These are phyloP conservation scores for Misgurnus mizolepis DNA, from an alignment of 2,113 vertebrate genomes.

Conservation along the genomic window DNA sequence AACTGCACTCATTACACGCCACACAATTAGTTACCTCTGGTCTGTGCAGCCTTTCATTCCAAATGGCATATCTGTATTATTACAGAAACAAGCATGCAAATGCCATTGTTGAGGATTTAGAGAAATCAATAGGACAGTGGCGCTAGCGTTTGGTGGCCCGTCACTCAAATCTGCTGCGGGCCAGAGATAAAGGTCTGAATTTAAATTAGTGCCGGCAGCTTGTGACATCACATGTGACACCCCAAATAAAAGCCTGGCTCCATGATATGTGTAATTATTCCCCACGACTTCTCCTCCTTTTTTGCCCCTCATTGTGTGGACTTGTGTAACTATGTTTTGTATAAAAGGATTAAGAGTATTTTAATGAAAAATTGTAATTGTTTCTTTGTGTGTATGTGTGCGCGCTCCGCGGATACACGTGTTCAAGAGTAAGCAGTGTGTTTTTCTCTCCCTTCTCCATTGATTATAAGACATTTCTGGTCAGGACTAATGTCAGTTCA, in stretches of 20 bases:
- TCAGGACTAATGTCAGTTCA: slow-evolving; percentile 20
- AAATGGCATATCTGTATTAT: slow-evolving; percentile 99
- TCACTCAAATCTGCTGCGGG: slow-evolving; percentile 99
- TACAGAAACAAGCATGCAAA: slow-evolving; percentile 99
- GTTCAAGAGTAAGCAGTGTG: slow-evolving; percentile 38
- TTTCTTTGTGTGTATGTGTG: slow-evolving; percentile 74
- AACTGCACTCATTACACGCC: slow-evolving; percentile 99
- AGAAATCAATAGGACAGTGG: slow-evolving; percentile 99
- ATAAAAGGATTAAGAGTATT: slow-evolving; percentile 99
- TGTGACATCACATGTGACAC: slow-evolving; percentile 99
- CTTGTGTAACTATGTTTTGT: slow-evolving; percentile 99
- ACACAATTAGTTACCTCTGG: slow-evolving; percentile 99
- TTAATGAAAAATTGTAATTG: slow-evolving; percentile 99
- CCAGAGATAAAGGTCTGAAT: slow-evolving; percentile 99
- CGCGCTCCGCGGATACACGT: slow-evolving; percentile 57
- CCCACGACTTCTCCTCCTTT: slow-evolving; percentile 93
- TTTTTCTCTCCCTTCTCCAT: slow-evolving; percentile 17
- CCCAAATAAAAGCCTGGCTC: slow-evolving; percentile 99
- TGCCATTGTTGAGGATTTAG: slow-evolving; percentile 99
- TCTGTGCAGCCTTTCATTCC: slow-evolving; percentile 99
- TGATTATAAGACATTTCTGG: slow-evolving; percentile 27
- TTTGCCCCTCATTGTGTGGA: slow-evolving; percentile 94
- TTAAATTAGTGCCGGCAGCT: slow-evolving; percentile 99
- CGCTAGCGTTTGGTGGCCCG: slow-evolving; percentile 98
- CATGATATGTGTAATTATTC: slow-evolving; percentile 99